Evolutionary conservation across 2,797 vertebrate species (phyloP).

Genomic region (Novumbra hubbsi): DNA sequence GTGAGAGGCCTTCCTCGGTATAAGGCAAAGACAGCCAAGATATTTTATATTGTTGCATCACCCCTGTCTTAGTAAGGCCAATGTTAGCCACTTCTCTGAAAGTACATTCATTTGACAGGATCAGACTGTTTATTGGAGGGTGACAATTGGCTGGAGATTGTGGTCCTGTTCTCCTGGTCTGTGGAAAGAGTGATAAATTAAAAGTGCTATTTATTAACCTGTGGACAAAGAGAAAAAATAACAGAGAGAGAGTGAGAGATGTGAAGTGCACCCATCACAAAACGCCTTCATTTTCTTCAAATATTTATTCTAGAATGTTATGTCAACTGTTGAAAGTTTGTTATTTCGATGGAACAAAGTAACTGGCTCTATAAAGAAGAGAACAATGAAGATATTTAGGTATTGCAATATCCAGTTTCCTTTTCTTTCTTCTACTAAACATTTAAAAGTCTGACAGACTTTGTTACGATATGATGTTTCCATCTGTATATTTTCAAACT

Average conservation of each 20-base stretch:
- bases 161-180: not conserved
- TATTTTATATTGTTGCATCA: slow-evolving; percentile 4
- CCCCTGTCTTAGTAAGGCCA: not conserved
- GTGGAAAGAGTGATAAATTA: slow-evolving; percentile 18
- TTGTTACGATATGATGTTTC: not conserved
- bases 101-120: slow-evolving; percentile 5
- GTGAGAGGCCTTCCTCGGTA: not conserved
- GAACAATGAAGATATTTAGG: not conserved
- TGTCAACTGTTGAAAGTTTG: not conserved
- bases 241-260: not conserved
- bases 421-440: not conserved
- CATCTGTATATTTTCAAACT: not conserved
- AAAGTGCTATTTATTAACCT: not conserved
- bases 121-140: slow-evolving; percentile 19
- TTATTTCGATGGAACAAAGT: not conserved
- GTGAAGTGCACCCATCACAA: not conserved
- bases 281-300: slow-evolving; percentile 10
- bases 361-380: not conserved
- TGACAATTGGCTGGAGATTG: slow-evolving; percentile 14
- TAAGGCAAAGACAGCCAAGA: not conserved
- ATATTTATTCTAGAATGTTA: slow-evolving; percentile 10
- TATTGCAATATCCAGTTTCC: not conserved
- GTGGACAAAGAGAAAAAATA: not conserved
- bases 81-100: not conserved
- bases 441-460: not conserved